phyloP scores from a whole-genome alignment of 2,797 vertebrate genomes.

The Chrysocyon brachyurus region DNA sequence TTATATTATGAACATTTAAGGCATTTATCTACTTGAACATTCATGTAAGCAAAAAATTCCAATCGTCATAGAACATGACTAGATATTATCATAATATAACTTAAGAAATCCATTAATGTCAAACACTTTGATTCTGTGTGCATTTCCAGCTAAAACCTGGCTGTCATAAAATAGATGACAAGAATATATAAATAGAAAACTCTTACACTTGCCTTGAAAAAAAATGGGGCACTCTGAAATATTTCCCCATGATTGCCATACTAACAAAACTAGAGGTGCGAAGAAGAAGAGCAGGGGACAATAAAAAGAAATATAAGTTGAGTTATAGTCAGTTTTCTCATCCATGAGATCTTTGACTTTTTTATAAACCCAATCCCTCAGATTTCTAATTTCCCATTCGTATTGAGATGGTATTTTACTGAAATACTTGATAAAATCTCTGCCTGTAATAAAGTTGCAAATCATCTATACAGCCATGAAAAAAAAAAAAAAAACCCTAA shows the following conservation, averaged over 20 bases:
- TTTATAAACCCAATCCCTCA: not conserved
- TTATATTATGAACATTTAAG: slow-evolving; percentile 7
- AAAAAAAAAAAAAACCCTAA: not conserved
- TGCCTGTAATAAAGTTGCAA: not conserved
- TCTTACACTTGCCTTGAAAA: not conserved
- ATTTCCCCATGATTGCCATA: not conserved
- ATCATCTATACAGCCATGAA: not conserved
- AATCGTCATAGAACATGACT: not conserved
- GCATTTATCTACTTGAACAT: not conserved
- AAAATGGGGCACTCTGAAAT: not conserved
- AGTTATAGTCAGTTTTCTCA: not conserved
- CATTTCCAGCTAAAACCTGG: not conserved
- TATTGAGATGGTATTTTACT: not conserved
- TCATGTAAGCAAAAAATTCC: not conserved
- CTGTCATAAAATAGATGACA: not conserved
- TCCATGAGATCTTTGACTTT: not conserved
- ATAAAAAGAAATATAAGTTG: not conserved
- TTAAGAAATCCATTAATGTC: not conserved
- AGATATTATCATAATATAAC: not conserved
- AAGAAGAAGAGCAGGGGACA: not conserved
- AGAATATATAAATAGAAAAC: not conserved
- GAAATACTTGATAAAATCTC: not conserved
- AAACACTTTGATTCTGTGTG: not conserved
- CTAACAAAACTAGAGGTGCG: not conserved
- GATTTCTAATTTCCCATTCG: not conserved